Evolutionary conservation across 2,797 vertebrate genomes (phyloP), one percentile per base, ranked within the genome.

Genomic region (Protonibea diacanthus): DNA sequence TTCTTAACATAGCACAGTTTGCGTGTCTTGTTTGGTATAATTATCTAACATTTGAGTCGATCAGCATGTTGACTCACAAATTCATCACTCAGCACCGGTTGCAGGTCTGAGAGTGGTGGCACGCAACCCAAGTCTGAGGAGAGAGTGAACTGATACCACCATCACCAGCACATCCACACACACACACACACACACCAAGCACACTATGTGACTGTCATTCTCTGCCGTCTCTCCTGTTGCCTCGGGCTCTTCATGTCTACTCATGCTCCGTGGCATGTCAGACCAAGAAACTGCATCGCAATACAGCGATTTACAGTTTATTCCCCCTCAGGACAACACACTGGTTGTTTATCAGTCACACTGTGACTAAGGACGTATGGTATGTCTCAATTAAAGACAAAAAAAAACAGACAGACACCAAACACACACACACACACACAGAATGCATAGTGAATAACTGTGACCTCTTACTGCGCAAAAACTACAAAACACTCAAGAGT

Each of bases 31-130:
- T 67, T 82, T 66, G 63, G 15, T 49, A 63, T 76, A 63, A 87
- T 84, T 83, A 78, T 66, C 68, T 56, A 61, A 58, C 62, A 56
- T 58, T 69, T 73, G 29, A 71, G 44, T 63, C 49, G 6, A 78
- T 83, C 78, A 80, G 74, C 85, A 80, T 74, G 74, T 88, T 93
- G 89, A 91, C 78, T 91, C 91, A 93, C 76, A 56, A 51, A 71
- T 71, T 78, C 63, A 80, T 91, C 84, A 83, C 65, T 71, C 63
- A 52, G 58, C 69, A 64, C 44, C 13, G 55, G 64, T 65, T 84
- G 84, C 85, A 83, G 74, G 65, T 74, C 60, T 82, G 59, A 70
- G 27, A 51, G 76, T 10, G 1, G 70, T 85, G 64, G 82, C 91
- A 94, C 80, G 85, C 88, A 90, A 89, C 21, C 69, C 53, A 52